Evolutionary conservation across 2,888 invertebrate genomes (phyloP).

Genomic region (Balanococcus diminutus): DNA sequence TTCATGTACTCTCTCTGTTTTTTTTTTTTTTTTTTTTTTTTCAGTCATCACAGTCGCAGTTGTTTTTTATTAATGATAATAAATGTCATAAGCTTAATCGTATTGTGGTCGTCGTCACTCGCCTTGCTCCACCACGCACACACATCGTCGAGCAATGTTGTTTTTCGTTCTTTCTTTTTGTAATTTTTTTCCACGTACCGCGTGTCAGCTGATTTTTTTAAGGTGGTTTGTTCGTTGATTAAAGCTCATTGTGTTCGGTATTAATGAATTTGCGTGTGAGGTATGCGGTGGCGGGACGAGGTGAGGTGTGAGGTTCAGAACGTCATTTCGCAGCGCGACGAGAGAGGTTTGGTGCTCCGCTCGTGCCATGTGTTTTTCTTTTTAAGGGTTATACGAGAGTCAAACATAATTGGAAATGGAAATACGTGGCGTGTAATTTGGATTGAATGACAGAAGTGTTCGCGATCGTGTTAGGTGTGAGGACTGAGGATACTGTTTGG

Average conservation of each 20-base stretch:
- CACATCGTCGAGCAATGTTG: not conserved
- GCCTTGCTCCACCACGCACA: not conserved
- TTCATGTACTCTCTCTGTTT: not conserved
- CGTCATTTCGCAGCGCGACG: not conserved
- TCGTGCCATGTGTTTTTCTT: not conserved
- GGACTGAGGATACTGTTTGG: no score
- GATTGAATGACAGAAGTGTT: not conserved
- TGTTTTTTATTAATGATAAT: not conserved
- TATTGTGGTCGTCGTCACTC: not conserved
- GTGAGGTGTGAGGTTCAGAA: not conserved
- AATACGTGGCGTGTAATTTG: not conserved
- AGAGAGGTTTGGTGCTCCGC: not conserved
- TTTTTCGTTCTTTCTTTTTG: not conserved
- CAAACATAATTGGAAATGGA: not conserved
- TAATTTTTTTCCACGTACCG: not conserved
- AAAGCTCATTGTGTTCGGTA: not conserved
- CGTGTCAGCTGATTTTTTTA: not conserved
- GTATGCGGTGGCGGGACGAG: not conserved
- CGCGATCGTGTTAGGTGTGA: not conserved
- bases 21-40: not conserved
- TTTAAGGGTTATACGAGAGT: not conserved
- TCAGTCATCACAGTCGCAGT: not conserved
- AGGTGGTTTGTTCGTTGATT: slow-evolving; percentile 1
- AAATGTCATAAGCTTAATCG: not conserved
- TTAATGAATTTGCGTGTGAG: not conserved